A percentile compares a stretch with the other conserved stretches of the same genome.
Evolutionary conservation across 2,888 invertebrate genomes (phyloP).

Genomic region (Orthosia gothica): DNA sequence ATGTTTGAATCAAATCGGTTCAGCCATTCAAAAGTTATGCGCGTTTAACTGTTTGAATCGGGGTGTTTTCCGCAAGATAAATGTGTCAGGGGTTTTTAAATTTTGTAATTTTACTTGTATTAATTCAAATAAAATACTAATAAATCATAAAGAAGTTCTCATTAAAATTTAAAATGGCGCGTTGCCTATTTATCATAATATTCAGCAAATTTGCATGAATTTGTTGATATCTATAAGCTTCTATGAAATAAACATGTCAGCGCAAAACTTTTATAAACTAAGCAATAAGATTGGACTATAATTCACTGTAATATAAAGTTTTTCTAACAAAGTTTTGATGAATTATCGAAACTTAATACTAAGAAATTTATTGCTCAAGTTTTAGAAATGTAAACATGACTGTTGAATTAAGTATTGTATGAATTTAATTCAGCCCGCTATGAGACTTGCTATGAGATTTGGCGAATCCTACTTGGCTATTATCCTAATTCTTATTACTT

Average conservation of each 20-base stretch:
- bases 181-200: not conserved
- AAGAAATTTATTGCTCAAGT: not conserved
- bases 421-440: not conserved
- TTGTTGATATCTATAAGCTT: not conserved
- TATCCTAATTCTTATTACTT: no score
- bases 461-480: no score
- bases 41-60: no score
- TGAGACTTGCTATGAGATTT: not conserved
- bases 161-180: not conserved
- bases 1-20: no score
- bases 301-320: not conserved
- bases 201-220: constrained; percentile 9
- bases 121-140: not conserved
- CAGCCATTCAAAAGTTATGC: no score
- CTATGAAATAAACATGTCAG: not conserved
- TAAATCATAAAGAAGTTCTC: not conserved
- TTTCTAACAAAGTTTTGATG: not conserved
- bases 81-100: no score
- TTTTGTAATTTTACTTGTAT: no score
- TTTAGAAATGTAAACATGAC: not conserved
- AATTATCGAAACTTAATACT: not conserved
- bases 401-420: not conserved
- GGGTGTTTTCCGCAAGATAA: no score
- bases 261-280: not conserved
- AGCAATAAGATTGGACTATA: not conserved